These are phyloP conservation scores for Eurystomus gularis DNA, from an alignment of 2,113 vertebrate genomes.

Conservation along the genomic window DNA sequence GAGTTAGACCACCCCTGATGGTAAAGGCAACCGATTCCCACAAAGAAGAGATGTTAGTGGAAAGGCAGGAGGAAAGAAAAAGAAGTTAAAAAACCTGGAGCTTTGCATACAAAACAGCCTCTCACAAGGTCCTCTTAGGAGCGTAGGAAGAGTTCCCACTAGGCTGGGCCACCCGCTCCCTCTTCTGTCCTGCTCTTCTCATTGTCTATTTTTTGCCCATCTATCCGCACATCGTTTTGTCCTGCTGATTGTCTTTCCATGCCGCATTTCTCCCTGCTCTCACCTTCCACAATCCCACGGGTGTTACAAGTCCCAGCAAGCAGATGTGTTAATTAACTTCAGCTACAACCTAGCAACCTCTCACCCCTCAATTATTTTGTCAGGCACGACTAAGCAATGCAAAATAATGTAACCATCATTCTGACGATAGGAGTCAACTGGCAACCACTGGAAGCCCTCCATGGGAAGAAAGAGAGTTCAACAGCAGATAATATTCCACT, in stretches of 20 bases:
- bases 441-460: neutral
- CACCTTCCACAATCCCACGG: neutral
- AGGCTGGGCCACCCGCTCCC: neutral
- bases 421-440: neutral
- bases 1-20: neutral
- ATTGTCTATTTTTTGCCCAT: neutral
- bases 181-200: neutral
- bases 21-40: neutral
- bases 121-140: neutral
- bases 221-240: neutral
- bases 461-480: neutral
- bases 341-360: neutral
- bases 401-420: neutral
- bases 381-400: neutral
- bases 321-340: neutral
- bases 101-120: neutral
- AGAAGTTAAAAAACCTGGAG: neutral
- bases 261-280: neutral
- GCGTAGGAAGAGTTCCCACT: neutral
- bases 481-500: neutral
- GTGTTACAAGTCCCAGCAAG: neutral
- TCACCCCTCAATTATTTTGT: neutral
- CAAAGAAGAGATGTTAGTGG: neutral
- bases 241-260: neutral
- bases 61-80: neutral